These are phyloP conservation scores for Xenentodon cancila DNA, from an alignment of 2,797 vertebrate genomes.

Conservation along the genomic window DNA sequence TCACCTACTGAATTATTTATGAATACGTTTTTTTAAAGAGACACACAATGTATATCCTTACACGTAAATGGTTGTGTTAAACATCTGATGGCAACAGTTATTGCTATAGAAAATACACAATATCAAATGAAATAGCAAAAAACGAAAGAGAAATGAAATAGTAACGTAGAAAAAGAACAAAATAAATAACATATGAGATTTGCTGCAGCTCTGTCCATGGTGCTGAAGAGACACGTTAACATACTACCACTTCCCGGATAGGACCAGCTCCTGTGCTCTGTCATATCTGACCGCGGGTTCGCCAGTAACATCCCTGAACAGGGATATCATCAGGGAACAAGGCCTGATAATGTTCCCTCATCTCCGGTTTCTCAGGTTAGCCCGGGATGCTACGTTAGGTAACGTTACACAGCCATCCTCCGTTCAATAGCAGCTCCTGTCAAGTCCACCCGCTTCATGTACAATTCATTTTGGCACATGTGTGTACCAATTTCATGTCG, in stretches of 20 bases:
- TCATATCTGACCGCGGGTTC: background rate
- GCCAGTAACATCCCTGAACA: background rate
- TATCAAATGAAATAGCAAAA: too few species aligned
- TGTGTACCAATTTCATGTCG: fast-evolving
- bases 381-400: conserved; percentile 43
- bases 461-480: background rate
- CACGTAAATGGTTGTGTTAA: too few species aligned
- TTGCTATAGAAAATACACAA: background rate
- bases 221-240: conserved; percentile 61
- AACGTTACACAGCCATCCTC: conserved; percentile 18
- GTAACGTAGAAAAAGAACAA: too few species aligned
- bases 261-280: conserved; percentile 1
- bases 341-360: conserved; percentile 15
- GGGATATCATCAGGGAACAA: conserved; percentile 6
- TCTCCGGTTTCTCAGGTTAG: conserved; percentile 57
- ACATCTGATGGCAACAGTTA: background rate
- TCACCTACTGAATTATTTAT: too few species aligned
- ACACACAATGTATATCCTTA: too few species aligned
- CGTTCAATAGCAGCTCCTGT: background rate
- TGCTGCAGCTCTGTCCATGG: conserved; percentile 73
- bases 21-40: too few species aligned
- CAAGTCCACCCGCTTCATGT: background rate
- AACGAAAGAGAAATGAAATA: background rate
- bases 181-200: too few species aligned
- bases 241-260: background rate